Conservation (phyloP, 2,888 invertebrate species). For the Parapristionchus giblindavisi region DNA sequence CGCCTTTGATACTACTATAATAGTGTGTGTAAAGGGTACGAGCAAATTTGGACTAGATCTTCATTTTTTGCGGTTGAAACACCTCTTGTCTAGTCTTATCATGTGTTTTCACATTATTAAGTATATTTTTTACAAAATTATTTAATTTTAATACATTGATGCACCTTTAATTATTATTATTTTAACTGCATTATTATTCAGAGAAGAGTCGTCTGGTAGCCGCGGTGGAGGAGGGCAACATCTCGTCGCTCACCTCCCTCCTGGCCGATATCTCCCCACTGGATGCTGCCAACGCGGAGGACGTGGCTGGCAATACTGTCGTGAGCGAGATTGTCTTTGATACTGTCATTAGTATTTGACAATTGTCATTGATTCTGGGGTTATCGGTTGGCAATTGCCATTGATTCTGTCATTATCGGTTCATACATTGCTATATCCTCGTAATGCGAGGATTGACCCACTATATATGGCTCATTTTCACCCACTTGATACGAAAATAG, state of each 20-base stretch:
- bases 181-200: not conserved
- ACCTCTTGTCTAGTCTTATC: no score
- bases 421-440: no score
- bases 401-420: no score
- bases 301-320: conserved; percentile 20
- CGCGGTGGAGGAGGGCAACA: conserved; percentile 22
- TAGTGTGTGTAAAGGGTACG: no score
- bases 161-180: not conserved
- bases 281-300: conserved; percentile 28
- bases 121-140: not conserved
- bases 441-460: no score
- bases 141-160: not conserved
- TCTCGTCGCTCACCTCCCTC: not conserved
- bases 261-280: not conserved
- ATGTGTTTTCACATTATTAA: not conserved
- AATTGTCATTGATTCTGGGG: no score
- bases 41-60: no score
- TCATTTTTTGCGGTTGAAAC: no score
- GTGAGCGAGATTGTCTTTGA: not conserved
- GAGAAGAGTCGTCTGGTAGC: conserved; percentile 18
- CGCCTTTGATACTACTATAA: no score
- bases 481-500: no score
- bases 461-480: no score
- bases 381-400: no score
- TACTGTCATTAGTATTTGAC: not conserved